phyloP scores from a whole-genome alignment of 1,140 invertebrate species.

The Sitobion miscanthi region DNA sequence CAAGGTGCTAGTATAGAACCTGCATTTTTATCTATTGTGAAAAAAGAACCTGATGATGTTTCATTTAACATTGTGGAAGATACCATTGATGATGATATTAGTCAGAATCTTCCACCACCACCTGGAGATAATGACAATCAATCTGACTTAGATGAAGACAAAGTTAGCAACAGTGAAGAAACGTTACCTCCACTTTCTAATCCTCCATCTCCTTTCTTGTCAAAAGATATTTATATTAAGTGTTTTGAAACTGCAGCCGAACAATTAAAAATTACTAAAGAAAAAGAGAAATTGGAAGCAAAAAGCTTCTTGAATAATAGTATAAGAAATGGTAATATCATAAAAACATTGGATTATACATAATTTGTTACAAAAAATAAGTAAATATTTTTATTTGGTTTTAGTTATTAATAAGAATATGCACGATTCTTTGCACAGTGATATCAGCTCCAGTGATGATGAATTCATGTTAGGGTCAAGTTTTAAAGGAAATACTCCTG shows the following conservation, averaged over 20 bases:
- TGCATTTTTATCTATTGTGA: slow-evolving; percentile 75
- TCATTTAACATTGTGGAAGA: slow-evolving; percentile 62
- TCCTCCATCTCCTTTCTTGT: slow-evolving; percentile 79
- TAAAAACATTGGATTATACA: not conserved
- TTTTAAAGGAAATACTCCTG: slow-evolving; percentile 56
- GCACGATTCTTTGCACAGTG: slow-evolving; percentile 69
- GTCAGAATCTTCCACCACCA: slow-evolving; percentile 56
- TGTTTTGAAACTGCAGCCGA: slow-evolving; percentile 70
- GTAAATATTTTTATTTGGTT: slow-evolving; percentile 31
- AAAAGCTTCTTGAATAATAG: slow-evolving; percentile 61
- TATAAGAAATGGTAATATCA: slow-evolving; percentile 46
- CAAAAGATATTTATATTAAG: slow-evolving; percentile 71
- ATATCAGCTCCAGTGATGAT: slow-evolving; percentile 82
- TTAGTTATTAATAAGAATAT: slow-evolving; percentile 60
- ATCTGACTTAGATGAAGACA: slow-evolving; percentile 57
- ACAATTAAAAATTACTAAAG: slow-evolving; percentile 66
- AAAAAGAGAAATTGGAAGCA: slow-evolving; percentile 66
- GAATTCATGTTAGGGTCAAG: slow-evolving; percentile 68
- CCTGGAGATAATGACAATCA: slow-evolving; percentile 58
- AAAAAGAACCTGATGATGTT: slow-evolving; percentile 74
- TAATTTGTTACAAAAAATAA: not conserved
- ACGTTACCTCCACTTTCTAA: slow-evolving; percentile 68
- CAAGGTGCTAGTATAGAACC: slow-evolving; percentile 76
- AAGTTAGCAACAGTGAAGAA: slow-evolving; percentile 26
- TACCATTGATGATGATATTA: slow-evolving; percentile 9